A percentile compares a stretch with the other conserved stretches of the same genome.
Evolutionary conservation across 2,113 vertebrate species (phyloP).

Genomic region (Romanogobio albipinnatus): DNA sequence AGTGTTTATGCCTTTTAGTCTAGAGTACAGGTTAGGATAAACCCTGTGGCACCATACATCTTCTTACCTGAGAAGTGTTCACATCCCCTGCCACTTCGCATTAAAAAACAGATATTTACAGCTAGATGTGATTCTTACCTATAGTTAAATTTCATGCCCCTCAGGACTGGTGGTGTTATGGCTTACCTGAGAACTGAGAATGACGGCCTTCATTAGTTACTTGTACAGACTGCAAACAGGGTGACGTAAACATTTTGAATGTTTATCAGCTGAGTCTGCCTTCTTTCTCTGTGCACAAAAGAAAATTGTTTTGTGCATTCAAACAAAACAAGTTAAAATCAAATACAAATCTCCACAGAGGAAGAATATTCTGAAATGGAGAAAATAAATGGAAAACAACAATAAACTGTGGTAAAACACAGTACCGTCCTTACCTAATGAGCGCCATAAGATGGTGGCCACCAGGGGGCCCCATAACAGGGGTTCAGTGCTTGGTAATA

Average conservation of each 20-base stretch:
- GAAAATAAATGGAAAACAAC: too few species aligned
- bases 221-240: neutral
- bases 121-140: slow-evolving; percentile 18
- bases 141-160: slow-evolving; percentile 1
- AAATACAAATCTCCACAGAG: too few species aligned
- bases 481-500: too few species aligned
- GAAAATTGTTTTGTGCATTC: neutral
- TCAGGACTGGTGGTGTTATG: neutral
- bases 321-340: neutral
- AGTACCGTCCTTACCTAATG: too few species aligned
- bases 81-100: slow-evolving; percentile 61
- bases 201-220: neutral
- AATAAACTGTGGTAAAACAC: too few species aligned
- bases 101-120: slow-evolving; percentile 56
- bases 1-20: slow-evolving; percentile 66
- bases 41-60: slow-evolving; percentile 65
- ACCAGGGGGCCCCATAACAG: too few species aligned
- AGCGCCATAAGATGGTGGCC: too few species aligned
- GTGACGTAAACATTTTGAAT: neutral
- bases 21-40: slow-evolving; percentile 67
- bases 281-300: neutral
- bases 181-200: neutral
- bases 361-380: too few species aligned
- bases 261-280: neutral
- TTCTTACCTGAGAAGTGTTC: slow-evolving; percentile 59